phyloP scores from a whole-genome alignment of 2,113 vertebrate genomes.

The Fulmarus glacialis region DNA sequence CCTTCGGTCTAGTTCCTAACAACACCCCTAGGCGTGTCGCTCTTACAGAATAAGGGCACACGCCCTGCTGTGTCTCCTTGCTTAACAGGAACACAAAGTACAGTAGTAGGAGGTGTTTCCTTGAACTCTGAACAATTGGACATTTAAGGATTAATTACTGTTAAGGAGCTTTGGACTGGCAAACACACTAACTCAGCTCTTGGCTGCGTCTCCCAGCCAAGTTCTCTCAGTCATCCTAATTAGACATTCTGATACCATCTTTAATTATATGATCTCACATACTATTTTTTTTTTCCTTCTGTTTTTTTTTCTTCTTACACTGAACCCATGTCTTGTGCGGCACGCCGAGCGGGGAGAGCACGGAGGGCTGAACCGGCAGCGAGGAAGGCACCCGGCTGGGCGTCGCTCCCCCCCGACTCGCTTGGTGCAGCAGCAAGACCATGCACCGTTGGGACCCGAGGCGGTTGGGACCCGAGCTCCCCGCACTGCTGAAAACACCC shows the following conservation, averaged over 20 bases:
- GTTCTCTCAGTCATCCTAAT: slow-evolving; percentile 66
- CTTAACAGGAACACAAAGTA: slow-evolving; percentile 78
- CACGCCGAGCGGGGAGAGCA: rapidly evolving
- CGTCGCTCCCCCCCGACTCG: rapidly evolving
- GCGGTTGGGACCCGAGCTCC: background rate
- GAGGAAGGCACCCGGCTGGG: background rate
- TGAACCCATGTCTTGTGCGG: background rate
- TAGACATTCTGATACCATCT: slow-evolving; percentile 68
- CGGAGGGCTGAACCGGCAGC: rapidly evolving
- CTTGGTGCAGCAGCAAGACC: background rate
- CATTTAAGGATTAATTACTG: slow-evolving; percentile 66
- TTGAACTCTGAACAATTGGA: slow-evolving; percentile 78
- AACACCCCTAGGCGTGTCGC: slow-evolving; percentile 75
- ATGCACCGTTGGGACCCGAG: rapidly evolving
- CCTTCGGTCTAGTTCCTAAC: slow-evolving; percentile 72
- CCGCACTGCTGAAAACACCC: background rate
- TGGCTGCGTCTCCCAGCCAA: slow-evolving; percentile 63
- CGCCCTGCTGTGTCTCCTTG: slow-evolving; percentile 76
- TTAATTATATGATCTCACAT: slow-evolving; percentile 69
- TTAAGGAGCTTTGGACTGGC: slow-evolving; percentile 62
- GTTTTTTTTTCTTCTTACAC: background rate
- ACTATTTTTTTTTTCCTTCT: background rate
- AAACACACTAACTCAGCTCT: slow-evolving; percentile 68
- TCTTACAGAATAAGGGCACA: slow-evolving; percentile 76
- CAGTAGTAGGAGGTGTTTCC: slow-evolving; percentile 68